A percentile compares a stretch with the other conserved stretches of the same genome.
phyloP scores from a whole-genome alignment of 2,113 vertebrate species.

The Siniperca knerii region DNA sequence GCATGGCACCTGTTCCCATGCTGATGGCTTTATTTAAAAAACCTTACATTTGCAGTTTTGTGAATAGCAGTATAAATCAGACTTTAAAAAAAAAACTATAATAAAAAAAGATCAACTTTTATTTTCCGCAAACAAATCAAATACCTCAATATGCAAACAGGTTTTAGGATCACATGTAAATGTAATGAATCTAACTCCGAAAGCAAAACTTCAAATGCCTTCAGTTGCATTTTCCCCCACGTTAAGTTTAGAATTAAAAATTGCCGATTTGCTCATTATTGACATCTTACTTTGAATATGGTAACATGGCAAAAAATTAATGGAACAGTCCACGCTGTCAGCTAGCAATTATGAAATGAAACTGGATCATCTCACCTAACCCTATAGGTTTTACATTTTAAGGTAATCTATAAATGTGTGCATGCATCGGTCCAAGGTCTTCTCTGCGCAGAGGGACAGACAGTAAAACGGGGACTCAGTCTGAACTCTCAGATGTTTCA shows the following conservation, averaged over 20 bases:
- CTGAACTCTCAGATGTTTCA: constrained; percentile 44
- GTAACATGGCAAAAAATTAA: neutral
- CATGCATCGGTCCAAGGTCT: neutral
- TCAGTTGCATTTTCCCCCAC: neutral
- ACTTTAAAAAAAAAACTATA: neutral
- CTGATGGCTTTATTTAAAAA: neutral
- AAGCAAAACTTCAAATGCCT: neutral
- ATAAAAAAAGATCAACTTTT: neutral
- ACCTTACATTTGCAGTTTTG: neutral
- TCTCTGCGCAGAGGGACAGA: neutral
- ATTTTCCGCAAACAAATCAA: neutral
- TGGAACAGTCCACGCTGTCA: neutral
- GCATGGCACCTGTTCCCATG: neutral
- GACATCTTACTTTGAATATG: neutral
- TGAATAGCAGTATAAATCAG: neutral
- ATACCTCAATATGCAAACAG: neutral
- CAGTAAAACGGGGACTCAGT: neutral
- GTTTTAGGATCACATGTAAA: neutral
- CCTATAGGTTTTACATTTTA: neutral
- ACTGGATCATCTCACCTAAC: neutral
- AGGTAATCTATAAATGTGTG: neutral
- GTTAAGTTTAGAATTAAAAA: neutral
- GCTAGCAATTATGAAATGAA: neutral
- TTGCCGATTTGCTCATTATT: neutral
- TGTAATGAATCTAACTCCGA: neutral